Percentiles rank a stretch among this genome's conserved stretches.
Evolutionary conservation across 2,888 invertebrate species (phyloP).

Genomic region (Saturnia pavonia): DNA sequence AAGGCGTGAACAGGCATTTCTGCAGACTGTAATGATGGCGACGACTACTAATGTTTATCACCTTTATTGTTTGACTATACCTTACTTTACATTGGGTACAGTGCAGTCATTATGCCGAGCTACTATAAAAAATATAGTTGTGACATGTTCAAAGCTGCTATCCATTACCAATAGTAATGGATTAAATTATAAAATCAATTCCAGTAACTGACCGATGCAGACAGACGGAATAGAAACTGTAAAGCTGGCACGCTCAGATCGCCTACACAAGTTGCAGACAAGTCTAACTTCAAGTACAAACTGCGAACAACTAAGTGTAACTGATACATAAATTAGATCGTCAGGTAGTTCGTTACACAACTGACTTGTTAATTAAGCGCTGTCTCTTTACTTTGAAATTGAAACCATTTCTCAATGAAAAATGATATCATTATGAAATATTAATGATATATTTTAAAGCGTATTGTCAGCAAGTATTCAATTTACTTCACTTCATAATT

Average conservation of each 20-base stretch:
- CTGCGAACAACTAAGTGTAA: constrained; percentile 22
- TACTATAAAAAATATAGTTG: too few species aligned
- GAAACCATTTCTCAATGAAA: background rate
- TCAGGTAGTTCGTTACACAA: constrained; percentile 23
- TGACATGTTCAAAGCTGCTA: background rate
- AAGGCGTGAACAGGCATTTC: too few species aligned
- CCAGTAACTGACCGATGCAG: background rate
- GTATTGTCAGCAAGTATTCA: background rate
- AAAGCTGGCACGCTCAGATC: constrained; percentile 10
- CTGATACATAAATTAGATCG: constrained; percentile 28
- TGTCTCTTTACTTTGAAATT: constrained; percentile 11
- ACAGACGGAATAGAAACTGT: constrained; percentile 4
- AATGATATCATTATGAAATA: background rate
- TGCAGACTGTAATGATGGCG: too few species aligned
- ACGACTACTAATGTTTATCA: too few species aligned
- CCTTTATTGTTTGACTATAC: too few species aligned
- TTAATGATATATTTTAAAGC: background rate
- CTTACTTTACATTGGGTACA: too few species aligned
- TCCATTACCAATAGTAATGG: background rate
- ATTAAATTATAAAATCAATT: constrained; percentile 9
- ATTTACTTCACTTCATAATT: too few species aligned
- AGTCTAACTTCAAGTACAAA: constrained; percentile 24
- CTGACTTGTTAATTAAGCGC: constrained; percentile 19
- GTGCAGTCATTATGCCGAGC: too few species aligned
- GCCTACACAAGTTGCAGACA: constrained; percentile 22